Evolutionary conservation across 2,797 vertebrate genomes (phyloP).

Genomic region (Phrynocephalus vlangalii): DNA sequence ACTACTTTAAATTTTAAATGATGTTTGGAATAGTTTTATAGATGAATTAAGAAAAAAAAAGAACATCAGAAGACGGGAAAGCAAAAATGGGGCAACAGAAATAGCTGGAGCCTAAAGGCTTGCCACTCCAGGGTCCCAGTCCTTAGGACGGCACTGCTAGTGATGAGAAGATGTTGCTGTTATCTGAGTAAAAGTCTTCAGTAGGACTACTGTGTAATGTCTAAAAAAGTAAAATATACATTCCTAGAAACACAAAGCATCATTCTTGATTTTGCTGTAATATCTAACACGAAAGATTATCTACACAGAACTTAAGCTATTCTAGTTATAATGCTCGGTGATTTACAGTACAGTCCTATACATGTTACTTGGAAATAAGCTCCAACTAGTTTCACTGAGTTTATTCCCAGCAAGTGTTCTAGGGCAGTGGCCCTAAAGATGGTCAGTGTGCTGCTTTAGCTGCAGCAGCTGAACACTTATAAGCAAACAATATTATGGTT

Average conservation of each 20-base stretch:
- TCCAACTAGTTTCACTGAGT: too few relatives aligned
- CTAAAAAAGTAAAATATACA: neutral
- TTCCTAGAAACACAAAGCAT: constrained; percentile 15
- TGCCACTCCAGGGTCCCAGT: accelerated
- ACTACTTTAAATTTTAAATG: constrained; percentile 32
- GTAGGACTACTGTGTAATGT: accelerated
- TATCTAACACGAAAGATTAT: neutral
- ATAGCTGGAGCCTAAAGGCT: neutral
- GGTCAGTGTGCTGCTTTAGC: neutral
- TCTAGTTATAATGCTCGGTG: constrained; percentile 17
- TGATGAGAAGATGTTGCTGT: neutral
- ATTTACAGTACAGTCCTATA: constrained; percentile 4
- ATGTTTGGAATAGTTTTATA: constrained; percentile 41
- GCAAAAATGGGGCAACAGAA: constrained; percentile 40
- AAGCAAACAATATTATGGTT: constrained; percentile 17
- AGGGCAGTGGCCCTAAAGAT: neutral
- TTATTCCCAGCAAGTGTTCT: neutral
- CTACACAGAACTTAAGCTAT: constrained; percentile 18
- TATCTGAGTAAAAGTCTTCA: neutral
- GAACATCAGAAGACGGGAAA: constrained; percentile 45
- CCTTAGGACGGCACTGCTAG: neutral
- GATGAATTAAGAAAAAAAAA: constrained; percentile 11
- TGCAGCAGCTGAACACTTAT: neutral
- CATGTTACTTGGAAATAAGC: neutral
- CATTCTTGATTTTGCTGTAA: neutral